These are phyloP conservation scores for Harlomillsia oculata DNA, from an alignment of 1,140 invertebrate species.

Conservation along the genomic window DNA sequence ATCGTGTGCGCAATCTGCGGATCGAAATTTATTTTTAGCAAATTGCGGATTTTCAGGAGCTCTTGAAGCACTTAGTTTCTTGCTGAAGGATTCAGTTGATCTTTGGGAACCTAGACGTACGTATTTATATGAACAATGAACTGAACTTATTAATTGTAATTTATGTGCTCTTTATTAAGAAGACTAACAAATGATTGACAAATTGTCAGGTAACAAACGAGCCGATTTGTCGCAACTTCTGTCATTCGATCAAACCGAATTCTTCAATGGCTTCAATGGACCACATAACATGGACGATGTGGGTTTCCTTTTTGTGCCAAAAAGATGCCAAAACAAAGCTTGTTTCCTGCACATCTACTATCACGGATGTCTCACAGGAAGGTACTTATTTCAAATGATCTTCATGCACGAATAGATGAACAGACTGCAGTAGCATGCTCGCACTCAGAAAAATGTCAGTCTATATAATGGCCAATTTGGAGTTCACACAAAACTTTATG, in stretches of 20 bases:
- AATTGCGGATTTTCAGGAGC: constrained; percentile 34
- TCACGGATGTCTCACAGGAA: constrained; percentile 30
- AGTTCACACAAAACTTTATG: background rate
- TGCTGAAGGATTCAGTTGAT: constrained; percentile 17
- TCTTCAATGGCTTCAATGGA: constrained; percentile 13
- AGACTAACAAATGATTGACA: background rate
- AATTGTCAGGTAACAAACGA: background rate
- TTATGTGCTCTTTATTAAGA: background rate
- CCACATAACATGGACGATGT: constrained; percentile 22
- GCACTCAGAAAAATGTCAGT: too few species aligned
- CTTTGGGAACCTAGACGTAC: constrained; percentile 11
- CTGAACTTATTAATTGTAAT: background rate
- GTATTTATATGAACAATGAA: background rate
- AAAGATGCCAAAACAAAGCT: constrained; percentile 3
- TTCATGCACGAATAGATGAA: background rate
- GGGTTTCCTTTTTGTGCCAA: constrained; percentile 27
- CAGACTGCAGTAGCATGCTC: too few species aligned
- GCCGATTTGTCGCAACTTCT: background rate
- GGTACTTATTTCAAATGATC: constrained; percentile 3
- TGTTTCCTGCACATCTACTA: constrained; percentile 33
- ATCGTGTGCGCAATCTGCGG: constrained; percentile 11
- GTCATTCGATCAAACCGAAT: constrained; percentile 32
- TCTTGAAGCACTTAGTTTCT: constrained; percentile 25
- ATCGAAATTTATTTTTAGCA: constrained; percentile 23
- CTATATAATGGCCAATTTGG: too few species aligned